Percentiles rank a stretch among this genome's conserved stretches.
Evolutionary conservation across 2,113 vertebrate species (phyloP).

Genomic region (Neotoma lepida): DNA sequence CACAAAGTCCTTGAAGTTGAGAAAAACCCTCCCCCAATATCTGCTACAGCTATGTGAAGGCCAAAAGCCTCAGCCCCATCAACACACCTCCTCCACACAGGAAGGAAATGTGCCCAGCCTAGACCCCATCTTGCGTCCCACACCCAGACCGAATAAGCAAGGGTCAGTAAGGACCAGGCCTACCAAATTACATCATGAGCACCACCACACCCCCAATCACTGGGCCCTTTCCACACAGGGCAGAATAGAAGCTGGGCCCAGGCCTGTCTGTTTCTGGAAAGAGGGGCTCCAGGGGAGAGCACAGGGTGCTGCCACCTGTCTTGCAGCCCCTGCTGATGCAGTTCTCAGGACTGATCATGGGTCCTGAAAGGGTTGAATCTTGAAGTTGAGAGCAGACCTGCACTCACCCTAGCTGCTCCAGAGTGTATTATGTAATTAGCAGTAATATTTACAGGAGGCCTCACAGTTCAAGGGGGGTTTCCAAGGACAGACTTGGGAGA

Average conservation of each 20-base stretch:
- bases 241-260: not conserved
- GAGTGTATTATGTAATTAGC: not conserved
- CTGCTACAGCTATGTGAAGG: not conserved
- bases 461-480: not conserved
- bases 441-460: not conserved
- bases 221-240: not conserved
- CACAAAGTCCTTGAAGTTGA: not conserved
- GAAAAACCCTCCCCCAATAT: too few species aligned
- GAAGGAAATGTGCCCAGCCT: not conserved
- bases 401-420: not conserved
- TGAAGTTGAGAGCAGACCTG: too few species aligned
- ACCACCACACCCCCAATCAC: not conserved
- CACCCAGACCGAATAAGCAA: constrained; percentile 15
- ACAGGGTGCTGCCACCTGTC: not conserved
- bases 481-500: not conserved
- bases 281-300: not conserved
- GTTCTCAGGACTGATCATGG: not conserved
- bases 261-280: not conserved
- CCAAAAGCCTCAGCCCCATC: not conserved
- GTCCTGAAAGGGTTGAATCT: not conserved
- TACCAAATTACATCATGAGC: not conserved
- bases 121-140: not conserved
- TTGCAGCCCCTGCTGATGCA: not conserved
- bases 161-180: not conserved
- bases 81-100: not conserved